Evolutionary conservation across 92 coral and sea anemone genomes (phyloP), one percentile per base, ranked within the genome.

Genomic region (Bergia sp.): DNA sequence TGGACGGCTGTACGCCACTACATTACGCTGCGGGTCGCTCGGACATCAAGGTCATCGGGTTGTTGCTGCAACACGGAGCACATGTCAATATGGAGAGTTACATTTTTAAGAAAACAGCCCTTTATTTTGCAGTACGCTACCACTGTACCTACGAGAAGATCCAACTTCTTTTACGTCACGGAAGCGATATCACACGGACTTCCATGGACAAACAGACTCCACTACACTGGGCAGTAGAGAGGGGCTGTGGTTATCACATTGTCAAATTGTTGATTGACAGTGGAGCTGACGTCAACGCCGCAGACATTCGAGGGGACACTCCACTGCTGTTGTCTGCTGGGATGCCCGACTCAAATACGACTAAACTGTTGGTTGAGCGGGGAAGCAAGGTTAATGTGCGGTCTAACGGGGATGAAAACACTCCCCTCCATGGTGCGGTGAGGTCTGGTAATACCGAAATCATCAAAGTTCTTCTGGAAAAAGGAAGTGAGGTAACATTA

Each of bases 191-290:
- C 29, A 71, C 38, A 21, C 79, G 78, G 16, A 65, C 87, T 4
- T 71, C 87, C 7, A 84, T 84, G 87, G 87, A 84, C 87, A 84
- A 84, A 23, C 87, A 84, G 65, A 84, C 87, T 0, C 87, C 87
- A 16, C 87, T 84, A 23, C 87, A 84, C 37, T 84, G 87, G 87
- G 87, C 87, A 10, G 87, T 84, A 4, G 87, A 84, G 29, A 77
- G 87, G 39, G 79, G 87, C 23, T 84, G 87, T 47, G 87, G 87
- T 11, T 71, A 69, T 49, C 64, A 84, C 43, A 45, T 84, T 45
- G 79, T 84, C 12, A 84, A 84, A 55, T 18, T 84, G 42, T 84
- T 84, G 36, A 40, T 84, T 38, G 87, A 84, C 79, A 71, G 43
- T 18, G 87, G 87, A 43, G 87, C 87, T 38, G 87, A 84, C 61